phyloP scores from a whole-genome alignment of 2,797 vertebrate genomes.

The Parotocinclus haroldoi region DNA sequence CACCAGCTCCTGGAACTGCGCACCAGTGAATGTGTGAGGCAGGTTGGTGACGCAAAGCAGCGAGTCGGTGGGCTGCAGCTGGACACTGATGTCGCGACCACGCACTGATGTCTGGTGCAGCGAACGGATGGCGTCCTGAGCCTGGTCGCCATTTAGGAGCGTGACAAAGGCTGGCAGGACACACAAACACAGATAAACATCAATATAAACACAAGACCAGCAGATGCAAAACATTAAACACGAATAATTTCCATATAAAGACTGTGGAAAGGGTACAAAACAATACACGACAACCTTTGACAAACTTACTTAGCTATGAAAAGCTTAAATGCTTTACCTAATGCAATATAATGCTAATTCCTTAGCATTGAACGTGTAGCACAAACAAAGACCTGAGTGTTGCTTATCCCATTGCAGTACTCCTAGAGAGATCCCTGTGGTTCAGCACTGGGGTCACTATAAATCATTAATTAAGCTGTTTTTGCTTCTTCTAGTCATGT shows the following conservation, averaged over 20 bases:
- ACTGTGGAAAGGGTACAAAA: not conserved
- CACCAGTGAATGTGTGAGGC: constrained; percentile 76
- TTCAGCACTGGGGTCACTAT: too few relatives aligned
- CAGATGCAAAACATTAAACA: constrained; percentile 20
- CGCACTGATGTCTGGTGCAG: constrained; percentile 88
- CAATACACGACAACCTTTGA: constrained; percentile 2
- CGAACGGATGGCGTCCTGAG: constrained; percentile 85
- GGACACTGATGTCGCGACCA: constrained; percentile 85
- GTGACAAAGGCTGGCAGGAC: constrained; percentile 90
- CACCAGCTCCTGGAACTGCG: constrained; percentile 91
- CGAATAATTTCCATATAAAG: not conserved
- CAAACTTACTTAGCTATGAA: too few relatives aligned
- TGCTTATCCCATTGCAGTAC: too few relatives aligned
- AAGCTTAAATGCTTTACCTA: too few relatives aligned
- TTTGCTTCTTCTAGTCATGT: too few relatives aligned
- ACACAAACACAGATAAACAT: constrained; percentile 54
- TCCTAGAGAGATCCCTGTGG: too few relatives aligned
- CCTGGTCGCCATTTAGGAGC: constrained; percentile 93
- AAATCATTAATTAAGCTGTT: too few relatives aligned
- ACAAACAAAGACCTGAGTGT: too few relatives aligned
- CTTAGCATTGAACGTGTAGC: too few relatives aligned
- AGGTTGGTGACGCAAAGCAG: constrained; percentile 94
- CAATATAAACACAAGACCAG: constrained; percentile 38
- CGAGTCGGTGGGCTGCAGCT: constrained; percentile 93
- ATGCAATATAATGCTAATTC: too few relatives aligned